A percentile compares a stretch with the other conserved stretches of the same genome.
Evolutionary conservation across 1,140 invertebrate genomes (phyloP).

Genomic region (Ctenoplectra terminalis): DNA sequence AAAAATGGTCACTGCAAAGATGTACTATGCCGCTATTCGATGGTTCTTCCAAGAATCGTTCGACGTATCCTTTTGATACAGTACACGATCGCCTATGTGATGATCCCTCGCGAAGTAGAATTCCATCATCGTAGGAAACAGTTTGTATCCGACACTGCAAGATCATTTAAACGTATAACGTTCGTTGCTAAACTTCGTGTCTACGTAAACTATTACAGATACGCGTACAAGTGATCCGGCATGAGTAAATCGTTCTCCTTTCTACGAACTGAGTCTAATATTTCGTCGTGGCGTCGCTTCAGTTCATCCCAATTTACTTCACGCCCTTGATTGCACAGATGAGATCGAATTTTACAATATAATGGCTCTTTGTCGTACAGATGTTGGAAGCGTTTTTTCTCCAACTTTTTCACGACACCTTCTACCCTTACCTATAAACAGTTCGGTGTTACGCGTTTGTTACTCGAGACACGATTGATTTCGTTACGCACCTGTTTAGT

Average conservation of each 20-base stretch:
- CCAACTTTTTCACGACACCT: constrained; percentile 75
- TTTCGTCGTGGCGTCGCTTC: constrained; percentile 76
- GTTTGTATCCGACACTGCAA: constrained; percentile 78
- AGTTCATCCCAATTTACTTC: constrained; percentile 79
- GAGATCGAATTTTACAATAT: constrained; percentile 80
- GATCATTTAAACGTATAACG: not conserved
- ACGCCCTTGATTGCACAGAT: constrained; percentile 79
- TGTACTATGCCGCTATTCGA: constrained; percentile 63
- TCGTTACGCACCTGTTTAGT: constrained; percentile 75
- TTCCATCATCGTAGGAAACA: constrained; percentile 76
- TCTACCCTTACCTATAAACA: constrained; percentile 78
- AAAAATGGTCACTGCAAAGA: no score
- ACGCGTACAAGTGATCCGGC: constrained; percentile 82
- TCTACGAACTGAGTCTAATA: constrained; percentile 67
- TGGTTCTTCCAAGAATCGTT: constrained; percentile 58
- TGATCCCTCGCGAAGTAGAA: constrained; percentile 75
- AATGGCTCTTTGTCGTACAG: constrained; percentile 81
- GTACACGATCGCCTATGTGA: constrained; percentile 75
- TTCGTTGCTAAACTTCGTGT: not conserved
- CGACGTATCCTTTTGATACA: constrained; percentile 55
- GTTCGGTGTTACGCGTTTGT: not conserved
- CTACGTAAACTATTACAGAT: not conserved
- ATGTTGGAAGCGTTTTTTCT: constrained; percentile 69
- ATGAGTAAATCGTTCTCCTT: constrained; percentile 70
- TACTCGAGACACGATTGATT: not conserved